Evolutionary conservation across 1,140 invertebrate genomes (phyloP), one percentile per base, ranked within the genome.

Genomic region (Pseudachorutes palmiensis): DNA sequence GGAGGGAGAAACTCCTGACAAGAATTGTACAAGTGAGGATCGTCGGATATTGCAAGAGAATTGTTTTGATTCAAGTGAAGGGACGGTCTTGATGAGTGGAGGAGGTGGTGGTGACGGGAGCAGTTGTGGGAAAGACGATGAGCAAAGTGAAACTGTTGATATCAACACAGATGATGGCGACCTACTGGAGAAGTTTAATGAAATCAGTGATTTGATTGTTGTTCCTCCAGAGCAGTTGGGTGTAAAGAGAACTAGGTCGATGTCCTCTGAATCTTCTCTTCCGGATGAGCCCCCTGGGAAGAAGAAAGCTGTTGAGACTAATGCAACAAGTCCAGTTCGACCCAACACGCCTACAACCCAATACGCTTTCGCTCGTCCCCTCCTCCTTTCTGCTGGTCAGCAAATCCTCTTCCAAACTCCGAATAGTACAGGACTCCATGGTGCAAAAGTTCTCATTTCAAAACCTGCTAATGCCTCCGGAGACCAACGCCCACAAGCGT

Each of bases 181-280:
- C 45, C 64, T 73, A 24, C 66, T 74, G 61, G 68, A 74, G 36
- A 75, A 75, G 58, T 70, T 76, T 65, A 76, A 73, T 67, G 69
- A 72, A 36, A 72, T 75, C 32, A 70, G 72, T 68, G 73, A 74
- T 32, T 70, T 73, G 57, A 76, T 75, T 70, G 70, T 74, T 28
- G 70, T 75, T 64, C 67, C 72, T 30, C 71, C 71, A 59, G 67
- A 74, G 66, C 72, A 72, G 62, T 66, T 70, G 26, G 75, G 75
- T n/a, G 64, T 76, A 19, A 76, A 76, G 62, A 63, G 75, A 57
- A 63, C 75, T 24, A 69, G 69, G 2, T 70, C 71, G 1, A 63
- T 62, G 29, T 57, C 67, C 55, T 65, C 62, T 30, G 45, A 61
- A 19, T 26, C 29, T 24, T 2, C 24, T 5, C 24, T 49, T 32